These are phyloP conservation scores for Scaptomyza graminum DNA, from an alignment of 1,140 invertebrate genomes.

Conservation along the genomic window DNA sequence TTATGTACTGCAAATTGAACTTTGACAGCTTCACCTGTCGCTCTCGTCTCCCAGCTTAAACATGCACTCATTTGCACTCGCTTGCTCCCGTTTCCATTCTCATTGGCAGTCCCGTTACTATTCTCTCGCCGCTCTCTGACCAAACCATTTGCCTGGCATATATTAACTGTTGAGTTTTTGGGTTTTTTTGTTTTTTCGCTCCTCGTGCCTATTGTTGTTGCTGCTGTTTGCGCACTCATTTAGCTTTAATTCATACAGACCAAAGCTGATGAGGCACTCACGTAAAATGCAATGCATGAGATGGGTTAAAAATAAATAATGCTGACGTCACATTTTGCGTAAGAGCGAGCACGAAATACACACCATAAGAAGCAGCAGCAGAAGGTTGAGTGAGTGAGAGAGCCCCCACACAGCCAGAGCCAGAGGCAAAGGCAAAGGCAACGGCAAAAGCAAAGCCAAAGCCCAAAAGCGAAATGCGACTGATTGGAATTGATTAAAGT, in stretches of 20 bases:
- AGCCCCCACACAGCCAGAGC: too few species aligned
- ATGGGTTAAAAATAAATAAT: slow-evolving; percentile 75
- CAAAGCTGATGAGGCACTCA: slow-evolving; percentile 45
- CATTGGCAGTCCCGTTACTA: slow-evolving; percentile 11
- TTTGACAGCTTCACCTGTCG: slow-evolving; percentile 34
- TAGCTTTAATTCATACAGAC: slow-evolving; percentile 76
- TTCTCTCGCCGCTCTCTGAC: slow-evolving; percentile 2
- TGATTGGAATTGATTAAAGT: slow-evolving; percentile 78
- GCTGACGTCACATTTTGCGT: slow-evolving; percentile 84
- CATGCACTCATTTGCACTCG: neutral
- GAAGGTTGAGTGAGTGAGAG: too few species aligned
- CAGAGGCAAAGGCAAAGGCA: slow-evolving; percentile 2
- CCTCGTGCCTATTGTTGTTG: neutral
- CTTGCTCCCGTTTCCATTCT: neutral
- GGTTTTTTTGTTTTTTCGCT: neutral
- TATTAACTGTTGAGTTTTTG: slow-evolving; percentile 58
- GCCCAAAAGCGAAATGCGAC: slow-evolving; percentile 55
- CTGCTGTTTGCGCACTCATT: slow-evolving; percentile 66
- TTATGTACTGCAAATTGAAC: neutral
- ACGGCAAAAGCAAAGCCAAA: slow-evolving; percentile 25
- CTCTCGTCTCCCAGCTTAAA: neutral
- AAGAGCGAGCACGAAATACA: slow-evolving; percentile 9
- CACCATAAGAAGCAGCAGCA: slow-evolving; percentile 5
- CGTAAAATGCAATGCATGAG: slow-evolving; percentile 55
- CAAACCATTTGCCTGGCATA: slow-evolving; percentile 42